These are phyloP conservation scores for Tricholaema leucomelas DNA, from an alignment of 2,113 vertebrate species.

Conservation along the genomic window DNA sequence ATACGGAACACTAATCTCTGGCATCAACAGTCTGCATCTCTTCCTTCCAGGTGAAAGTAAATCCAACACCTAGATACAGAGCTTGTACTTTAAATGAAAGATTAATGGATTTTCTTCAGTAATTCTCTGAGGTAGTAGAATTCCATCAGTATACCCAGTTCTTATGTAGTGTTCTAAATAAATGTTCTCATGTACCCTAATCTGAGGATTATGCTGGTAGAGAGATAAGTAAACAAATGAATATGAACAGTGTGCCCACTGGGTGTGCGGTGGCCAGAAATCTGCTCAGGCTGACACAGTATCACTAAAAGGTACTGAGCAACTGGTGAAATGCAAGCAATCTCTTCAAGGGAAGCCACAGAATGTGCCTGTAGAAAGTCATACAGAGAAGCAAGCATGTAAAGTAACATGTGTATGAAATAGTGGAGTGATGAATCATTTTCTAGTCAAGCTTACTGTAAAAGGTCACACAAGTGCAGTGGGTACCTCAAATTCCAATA, in stretches of 20 bases:
- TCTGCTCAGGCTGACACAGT: not conserved
- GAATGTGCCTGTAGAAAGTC: accelerated
- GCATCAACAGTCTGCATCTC: not conserved
- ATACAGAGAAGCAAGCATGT: accelerated
- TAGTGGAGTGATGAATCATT: accelerated
- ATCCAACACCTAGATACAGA: not conserved
- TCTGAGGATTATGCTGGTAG: not conserved
- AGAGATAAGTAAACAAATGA: not conserved
- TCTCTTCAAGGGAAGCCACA: not conserved
- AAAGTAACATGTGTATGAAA: not conserved
- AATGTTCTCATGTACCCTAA: not conserved
- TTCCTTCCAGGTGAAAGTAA: not conserved
- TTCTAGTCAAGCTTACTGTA: not conserved
- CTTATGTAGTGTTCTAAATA: not conserved
- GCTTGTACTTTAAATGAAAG: not conserved
- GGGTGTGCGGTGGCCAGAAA: not conserved
- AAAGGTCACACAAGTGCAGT: not conserved
- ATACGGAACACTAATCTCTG: not conserved
- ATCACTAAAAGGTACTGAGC: not conserved
- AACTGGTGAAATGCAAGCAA: not conserved
- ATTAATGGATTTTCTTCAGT: not conserved
- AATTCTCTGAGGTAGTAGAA: not conserved
- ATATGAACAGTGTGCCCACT: not conserved
- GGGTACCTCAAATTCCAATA: not conserved
- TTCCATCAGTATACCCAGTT: not conserved